phyloP scores from a whole-genome alignment of 1,140 invertebrate genomes.

The Babylonia areolata region DNA sequence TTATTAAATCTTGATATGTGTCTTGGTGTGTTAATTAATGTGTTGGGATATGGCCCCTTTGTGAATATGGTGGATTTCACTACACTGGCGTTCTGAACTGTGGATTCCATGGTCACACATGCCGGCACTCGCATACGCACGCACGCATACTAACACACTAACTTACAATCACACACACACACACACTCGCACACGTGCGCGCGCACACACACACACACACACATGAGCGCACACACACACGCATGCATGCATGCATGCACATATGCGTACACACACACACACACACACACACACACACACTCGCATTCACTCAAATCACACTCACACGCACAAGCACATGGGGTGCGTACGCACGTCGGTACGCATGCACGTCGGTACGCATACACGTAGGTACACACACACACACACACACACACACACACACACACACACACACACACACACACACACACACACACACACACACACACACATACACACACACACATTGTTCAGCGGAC shows the following conservation, averaged over 20 bases:
- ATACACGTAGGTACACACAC: neutral
- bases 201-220: slow-evolving; percentile 13
- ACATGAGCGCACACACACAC: neutral
- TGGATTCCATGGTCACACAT: too few relatives aligned
- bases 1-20: too few relatives aligned
- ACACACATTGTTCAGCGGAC: too few relatives aligned
- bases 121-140: neutral
- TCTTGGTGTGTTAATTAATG: too few relatives aligned
- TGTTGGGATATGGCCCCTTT: too few relatives aligned
- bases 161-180: neutral
- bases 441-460: neutral
- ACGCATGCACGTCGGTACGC: neutral
- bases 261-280: slow-evolving; percentile 11
- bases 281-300: slow-evolving; percentile 21
- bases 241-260: neutral
- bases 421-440: neutral
- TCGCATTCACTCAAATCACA: neutral
- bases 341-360: neutral
- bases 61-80: too few relatives aligned
- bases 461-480: neutral
- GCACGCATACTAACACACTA: neutral
- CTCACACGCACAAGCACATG: neutral
- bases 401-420: neutral
- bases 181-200: neutral
- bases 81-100: too few relatives aligned